Percentiles rank a stretch among this genome's conserved stretches.
phyloP scores from a whole-genome alignment of 2,888 invertebrate species.

The Bibio marci region DNA sequence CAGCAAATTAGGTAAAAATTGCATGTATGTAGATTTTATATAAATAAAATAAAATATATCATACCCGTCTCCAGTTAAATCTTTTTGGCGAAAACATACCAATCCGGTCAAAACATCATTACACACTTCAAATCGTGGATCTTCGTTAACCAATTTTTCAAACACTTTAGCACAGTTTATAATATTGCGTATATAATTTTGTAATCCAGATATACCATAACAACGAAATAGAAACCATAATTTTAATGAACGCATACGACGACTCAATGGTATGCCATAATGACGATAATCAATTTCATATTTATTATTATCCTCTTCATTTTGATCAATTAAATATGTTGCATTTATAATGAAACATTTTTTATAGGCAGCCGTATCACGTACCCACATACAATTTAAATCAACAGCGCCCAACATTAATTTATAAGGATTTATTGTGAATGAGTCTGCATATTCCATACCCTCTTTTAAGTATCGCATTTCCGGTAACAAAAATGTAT shows the following conservation, averaged over 20 bases:
- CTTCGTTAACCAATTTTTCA: conserved; percentile 42
- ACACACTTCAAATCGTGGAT: conserved; percentile 56
- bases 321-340: background rate
- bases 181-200: conserved; percentile 53
- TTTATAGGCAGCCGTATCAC: conserved; percentile 1
- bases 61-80: background rate
- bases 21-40: too few relatives aligned
- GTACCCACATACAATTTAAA: conserved; percentile 5
- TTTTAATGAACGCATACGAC: conserved; percentile 67
- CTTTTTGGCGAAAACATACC: conserved; percentile 69
- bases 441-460: conserved; percentile 5
- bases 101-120: conserved; percentile 53
- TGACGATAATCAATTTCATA: conserved; percentile 46
- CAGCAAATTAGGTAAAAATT: too few relatives aligned
- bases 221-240: conserved; percentile 69
- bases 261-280: conserved; percentile 71
- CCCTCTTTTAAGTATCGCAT: conserved; percentile 2
- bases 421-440: conserved; percentile 8
- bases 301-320: conserved; percentile 34
- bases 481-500: conserved; percentile 5
- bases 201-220: conserved; percentile 61
- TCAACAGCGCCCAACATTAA: conserved; percentile 5
- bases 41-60: too few relatives aligned
- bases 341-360: conserved; percentile 1
- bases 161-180: conserved; percentile 55